phyloP scores from a whole-genome alignment of 2,113 vertebrate genomes.

The Capreolus pygargus region DNA sequence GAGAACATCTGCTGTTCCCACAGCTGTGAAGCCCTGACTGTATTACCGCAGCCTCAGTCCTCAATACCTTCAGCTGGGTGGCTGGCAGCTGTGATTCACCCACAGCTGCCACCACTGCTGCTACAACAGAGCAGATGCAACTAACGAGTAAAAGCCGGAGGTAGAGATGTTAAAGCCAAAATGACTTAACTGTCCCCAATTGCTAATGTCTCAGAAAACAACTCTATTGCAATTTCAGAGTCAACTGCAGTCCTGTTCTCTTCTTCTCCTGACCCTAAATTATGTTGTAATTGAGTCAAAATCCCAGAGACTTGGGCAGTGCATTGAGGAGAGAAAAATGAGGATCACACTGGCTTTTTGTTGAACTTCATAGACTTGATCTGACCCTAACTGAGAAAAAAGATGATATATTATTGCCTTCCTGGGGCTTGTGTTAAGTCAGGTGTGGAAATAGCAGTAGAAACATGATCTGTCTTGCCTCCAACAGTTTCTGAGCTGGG shows the following conservation, averaged over 20 bases:
- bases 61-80: neutral
- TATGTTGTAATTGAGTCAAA: slow-evolving; percentile 61
- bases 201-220: slow-evolving; percentile 23
- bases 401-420: slow-evolving; percentile 65
- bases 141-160: neutral
- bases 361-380: slow-evolving; percentile 65
- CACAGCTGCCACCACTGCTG: neutral
- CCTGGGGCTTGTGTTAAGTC: slow-evolving; percentile 65
- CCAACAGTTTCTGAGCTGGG: slow-evolving; percentile 20
- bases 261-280: slow-evolving; percentile 43
- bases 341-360: slow-evolving; percentile 38
- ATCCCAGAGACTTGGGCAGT: slow-evolving; percentile 40
- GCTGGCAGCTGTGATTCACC: neutral
- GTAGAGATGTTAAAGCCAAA: neutral
- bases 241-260: neutral
- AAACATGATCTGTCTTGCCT: slow-evolving; percentile 55
- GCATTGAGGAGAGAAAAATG: slow-evolving; percentile 57
- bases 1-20: neutral
- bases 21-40: neutral
- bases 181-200: neutral
- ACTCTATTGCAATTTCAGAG: neutral
- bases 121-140: neutral
- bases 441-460: slow-evolving; percentile 62
- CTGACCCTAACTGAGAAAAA: slow-evolving; percentile 63
- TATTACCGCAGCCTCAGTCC: neutral